Evolutionary conservation across 1,140 invertebrate species (phyloP).

Genomic region (Drosophila novamexicana): DNA sequence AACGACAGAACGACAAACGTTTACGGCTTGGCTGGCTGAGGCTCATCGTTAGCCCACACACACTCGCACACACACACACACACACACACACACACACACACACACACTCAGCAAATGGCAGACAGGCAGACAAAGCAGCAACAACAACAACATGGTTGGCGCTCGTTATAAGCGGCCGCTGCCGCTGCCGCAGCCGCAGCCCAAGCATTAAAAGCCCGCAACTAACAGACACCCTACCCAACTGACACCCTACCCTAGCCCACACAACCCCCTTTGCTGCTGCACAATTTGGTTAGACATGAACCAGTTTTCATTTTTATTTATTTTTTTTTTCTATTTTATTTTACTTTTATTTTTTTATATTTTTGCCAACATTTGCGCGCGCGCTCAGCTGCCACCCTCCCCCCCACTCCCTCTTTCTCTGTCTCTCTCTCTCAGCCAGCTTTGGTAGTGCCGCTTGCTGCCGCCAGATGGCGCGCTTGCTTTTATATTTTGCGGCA

Average conservation of each 20-base stretch:
- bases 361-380: conserved; percentile 44
- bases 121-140: conserved; percentile 34
- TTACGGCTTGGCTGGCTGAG: conserved; percentile 47
- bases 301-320: conserved; percentile 48
- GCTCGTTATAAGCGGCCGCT: conserved; percentile 17
- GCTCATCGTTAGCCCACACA: conserved; percentile 29
- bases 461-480: conserved; percentile 68
- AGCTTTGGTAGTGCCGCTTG: conserved; percentile 30
- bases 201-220: conserved; percentile 40
- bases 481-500: conserved; percentile 41
- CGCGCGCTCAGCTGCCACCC: neutral
- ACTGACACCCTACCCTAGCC: conserved; percentile 25
- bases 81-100: conserved; percentile 36
- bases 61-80: neutral
- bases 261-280: neutral
- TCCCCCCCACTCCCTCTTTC: neutral
- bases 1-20: conserved; percentile 66
- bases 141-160: conserved; percentile 22
- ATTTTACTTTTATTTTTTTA: conserved; percentile 60
- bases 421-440: too few relatives aligned
- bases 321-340: conserved; percentile 26
- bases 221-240: conserved; percentile 19
- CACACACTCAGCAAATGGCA: conserved; percentile 14
- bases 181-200: conserved; percentile 13
- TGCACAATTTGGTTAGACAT: conserved; percentile 64